These are phyloP conservation scores for Tenthredo notha DNA, from an alignment of 2,888 invertebrate species.

Conservation along the genomic window DNA sequence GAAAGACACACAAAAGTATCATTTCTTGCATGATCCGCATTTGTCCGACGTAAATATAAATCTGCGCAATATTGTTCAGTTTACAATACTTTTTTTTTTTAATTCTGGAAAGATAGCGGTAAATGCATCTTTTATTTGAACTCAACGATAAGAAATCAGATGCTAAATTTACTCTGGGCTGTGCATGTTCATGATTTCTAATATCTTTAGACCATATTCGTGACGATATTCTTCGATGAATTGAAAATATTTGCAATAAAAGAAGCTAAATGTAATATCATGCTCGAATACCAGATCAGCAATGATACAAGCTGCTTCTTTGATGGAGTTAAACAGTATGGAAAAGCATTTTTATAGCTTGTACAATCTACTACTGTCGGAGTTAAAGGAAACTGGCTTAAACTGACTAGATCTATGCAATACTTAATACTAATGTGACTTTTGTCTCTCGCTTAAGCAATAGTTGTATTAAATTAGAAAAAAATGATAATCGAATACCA, in stretches of 20 bases:
- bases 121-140: not conserved
- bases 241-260: not conserved
- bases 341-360: not conserved
- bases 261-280: not conserved
- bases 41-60: not conserved
- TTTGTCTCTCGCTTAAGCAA: not conserved
- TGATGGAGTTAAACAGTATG: not conserved
- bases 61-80: not conserved
- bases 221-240: no score
- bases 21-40: not conserved
- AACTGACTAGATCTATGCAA: slow-evolving; percentile 13
- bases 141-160: slow-evolving; percentile 4
- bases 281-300: not conserved
- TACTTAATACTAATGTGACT: not conserved
- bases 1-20: not conserved
- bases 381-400: slow-evolving; percentile 1
- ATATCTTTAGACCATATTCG: not conserved
- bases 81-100: not conserved
- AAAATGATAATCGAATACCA: not conserved
- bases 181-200: not conserved
- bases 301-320: not conserved
- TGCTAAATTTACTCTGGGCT: not conserved
- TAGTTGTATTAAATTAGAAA: not conserved
- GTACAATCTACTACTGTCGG: not conserved
- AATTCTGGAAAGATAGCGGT: slow-evolving; percentile 1